Evolutionary conservation across 2,888 invertebrate species (phyloP).

Genomic region (Pollenia amentaria): DNA sequence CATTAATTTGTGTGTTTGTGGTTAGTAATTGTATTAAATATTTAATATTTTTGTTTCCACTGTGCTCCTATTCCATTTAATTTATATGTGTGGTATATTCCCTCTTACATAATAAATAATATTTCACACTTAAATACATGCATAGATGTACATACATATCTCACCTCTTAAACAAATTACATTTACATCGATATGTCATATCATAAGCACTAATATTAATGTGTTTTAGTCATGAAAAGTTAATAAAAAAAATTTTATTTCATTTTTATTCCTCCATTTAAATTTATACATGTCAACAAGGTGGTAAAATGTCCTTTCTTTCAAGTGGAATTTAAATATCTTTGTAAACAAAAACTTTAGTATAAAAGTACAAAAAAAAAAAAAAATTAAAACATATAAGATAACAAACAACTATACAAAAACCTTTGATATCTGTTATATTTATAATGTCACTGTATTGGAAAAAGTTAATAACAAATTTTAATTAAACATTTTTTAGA

Average conservation of each 20-base stretch:
- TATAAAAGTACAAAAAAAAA: too few relatives aligned
- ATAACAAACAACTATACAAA: too few relatives aligned
- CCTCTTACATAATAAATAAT: neutral
- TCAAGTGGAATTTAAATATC: constrained; percentile 31
- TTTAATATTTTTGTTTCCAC: too few relatives aligned
- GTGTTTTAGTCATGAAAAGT: constrained; percentile 59
- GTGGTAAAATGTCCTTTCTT: constrained; percentile 43
- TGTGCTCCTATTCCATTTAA: too few relatives aligned
- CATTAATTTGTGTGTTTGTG: too few relatives aligned
- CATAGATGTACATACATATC: constrained; percentile 1
- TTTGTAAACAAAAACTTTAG: too few relatives aligned
- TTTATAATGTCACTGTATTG: too few relatives aligned
- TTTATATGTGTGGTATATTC: neutral
- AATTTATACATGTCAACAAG: constrained; percentile 61
- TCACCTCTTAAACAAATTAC: constrained; percentile 56
- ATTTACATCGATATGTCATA: constrained; percentile 61
- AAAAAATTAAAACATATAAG: too few relatives aligned
- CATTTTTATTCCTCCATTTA: constrained; percentile 9
- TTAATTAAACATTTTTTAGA: neutral
- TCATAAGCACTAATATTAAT: constrained; percentile 61
- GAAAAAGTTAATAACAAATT: neutral
- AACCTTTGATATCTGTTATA: too few relatives aligned
- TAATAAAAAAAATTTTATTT: constrained; percentile 29
- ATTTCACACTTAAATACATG: neutral
- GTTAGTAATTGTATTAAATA: too few relatives aligned